phyloP scores from a whole-genome alignment of 2,888 invertebrate species.

The Busseola fusca region DNA sequence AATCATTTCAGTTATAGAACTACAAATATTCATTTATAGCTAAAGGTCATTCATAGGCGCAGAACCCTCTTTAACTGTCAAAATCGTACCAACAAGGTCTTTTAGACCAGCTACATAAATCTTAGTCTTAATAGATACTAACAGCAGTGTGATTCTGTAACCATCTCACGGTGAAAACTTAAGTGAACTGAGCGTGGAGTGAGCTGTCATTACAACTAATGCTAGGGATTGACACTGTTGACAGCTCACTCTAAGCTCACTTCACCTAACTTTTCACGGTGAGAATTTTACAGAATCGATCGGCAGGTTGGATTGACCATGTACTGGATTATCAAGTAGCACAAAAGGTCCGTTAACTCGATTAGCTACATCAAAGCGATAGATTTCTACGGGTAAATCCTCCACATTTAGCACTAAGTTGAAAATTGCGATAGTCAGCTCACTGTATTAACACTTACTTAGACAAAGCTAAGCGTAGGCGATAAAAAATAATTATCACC shows the following conservation, averaged over 20 bases:
- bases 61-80: conserved; percentile 28
- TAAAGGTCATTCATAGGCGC: not conserved
- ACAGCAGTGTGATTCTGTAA: too few species aligned
- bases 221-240: too few species aligned
- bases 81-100: not conserved
- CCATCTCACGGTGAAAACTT: too few species aligned
- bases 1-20: too few species aligned
- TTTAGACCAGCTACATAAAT: not conserved
- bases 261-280: too few species aligned
- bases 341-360: not conserved
- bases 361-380: conserved; percentile 3
- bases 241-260: too few species aligned
- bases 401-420: conserved; percentile 15
- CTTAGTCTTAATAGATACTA: conserved; percentile 7
- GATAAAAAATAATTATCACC: conserved; percentile 76
- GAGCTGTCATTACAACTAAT: too few species aligned
- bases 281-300: too few species aligned
- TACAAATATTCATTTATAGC: not conserved
- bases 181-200: too few species aligned
- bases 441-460: conserved; percentile 64
- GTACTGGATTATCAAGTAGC: conserved; percentile 5
- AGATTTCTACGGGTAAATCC: conserved; percentile 12
- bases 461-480: conserved; percentile 66
- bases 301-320: conserved; percentile 10
- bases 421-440: conserved; percentile 43